These are phyloP conservation scores for Drosophila sp. DNA, from an alignment of 1,140 invertebrate species.

Conservation along the genomic window DNA sequence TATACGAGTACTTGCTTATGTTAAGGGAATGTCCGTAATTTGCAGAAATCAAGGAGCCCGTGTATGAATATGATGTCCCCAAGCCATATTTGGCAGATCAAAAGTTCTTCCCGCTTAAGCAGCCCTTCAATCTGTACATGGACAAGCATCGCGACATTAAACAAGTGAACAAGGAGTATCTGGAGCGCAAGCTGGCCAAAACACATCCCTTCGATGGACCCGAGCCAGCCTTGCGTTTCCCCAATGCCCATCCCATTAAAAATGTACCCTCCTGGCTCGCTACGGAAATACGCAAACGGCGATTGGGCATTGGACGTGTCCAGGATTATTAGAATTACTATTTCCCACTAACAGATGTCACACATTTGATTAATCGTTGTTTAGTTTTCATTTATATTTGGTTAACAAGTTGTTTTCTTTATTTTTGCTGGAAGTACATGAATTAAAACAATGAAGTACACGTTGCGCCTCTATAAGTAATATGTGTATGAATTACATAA, in stretches of 20 bases:
- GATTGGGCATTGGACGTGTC: constrained; percentile 88
- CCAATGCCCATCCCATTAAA: constrained; percentile 88
- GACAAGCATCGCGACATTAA: constrained; percentile 96
- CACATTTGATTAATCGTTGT: constrained; percentile 17
- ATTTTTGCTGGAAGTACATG: constrained; percentile 49
- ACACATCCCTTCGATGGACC: constrained; percentile 92
- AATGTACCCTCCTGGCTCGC: constrained; percentile 91
- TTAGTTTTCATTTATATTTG: constrained; percentile 29
- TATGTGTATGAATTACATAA: constrained; percentile 38
- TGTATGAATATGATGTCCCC: constrained; percentile 96
- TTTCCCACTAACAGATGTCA: neutral
- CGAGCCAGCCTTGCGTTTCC: constrained; percentile 88
- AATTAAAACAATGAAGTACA: constrained; percentile 45
- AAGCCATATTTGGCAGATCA: constrained; percentile 90
- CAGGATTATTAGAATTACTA: constrained; percentile 86
- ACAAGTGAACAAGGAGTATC: constrained; percentile 93
- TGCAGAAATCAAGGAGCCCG: constrained; percentile 87
- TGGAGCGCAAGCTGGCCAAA: constrained; percentile 91
- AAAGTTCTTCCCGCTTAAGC: constrained; percentile 91
- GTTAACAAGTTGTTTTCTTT: constrained; percentile 45
- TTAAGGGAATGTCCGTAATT: neutral
- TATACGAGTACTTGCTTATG: neutral
- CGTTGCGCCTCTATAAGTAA: constrained; percentile 22
- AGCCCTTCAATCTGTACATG: constrained; percentile 95
- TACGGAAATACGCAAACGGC: constrained; percentile 88